A percentile compares a stretch with the other conserved stretches of the same genome.
These are phyloP conservation scores for Daboia siamensis DNA, from an alignment of 2,113 vertebrate species.

Conservation along the genomic window DNA sequence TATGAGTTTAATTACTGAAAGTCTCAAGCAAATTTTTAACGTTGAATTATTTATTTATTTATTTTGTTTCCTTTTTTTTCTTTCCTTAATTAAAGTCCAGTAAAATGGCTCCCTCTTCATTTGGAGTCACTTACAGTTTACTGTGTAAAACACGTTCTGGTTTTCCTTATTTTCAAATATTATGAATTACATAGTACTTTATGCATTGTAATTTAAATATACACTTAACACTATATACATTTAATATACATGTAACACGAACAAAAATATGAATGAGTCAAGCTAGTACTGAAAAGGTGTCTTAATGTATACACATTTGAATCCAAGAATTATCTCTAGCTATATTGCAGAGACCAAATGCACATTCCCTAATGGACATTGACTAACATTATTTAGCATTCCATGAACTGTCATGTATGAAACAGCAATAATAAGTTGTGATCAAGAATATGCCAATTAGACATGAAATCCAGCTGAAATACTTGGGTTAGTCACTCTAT, in stretches of 20 bases:
- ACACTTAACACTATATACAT: background rate
- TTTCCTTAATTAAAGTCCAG: background rate
- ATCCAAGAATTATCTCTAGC: background rate
- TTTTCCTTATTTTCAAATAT: background rate
- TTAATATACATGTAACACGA: background rate
- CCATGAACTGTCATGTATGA: background rate
- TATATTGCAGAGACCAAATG: background rate
- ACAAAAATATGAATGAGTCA: background rate
- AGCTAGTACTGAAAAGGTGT: background rate
- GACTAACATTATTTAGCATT: background rate
- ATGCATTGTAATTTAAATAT: background rate
- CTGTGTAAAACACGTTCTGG: background rate
- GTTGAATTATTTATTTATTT: background rate
- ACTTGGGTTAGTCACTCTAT: background rate
- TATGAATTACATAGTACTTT: background rate
- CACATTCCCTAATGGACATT: background rate
- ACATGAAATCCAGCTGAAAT: background rate
- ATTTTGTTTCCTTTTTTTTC: background rate
- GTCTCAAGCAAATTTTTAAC: background rate
- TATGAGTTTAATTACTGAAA: background rate
- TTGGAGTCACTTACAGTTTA: background rate
- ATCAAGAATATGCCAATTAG: background rate
- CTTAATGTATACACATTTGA: background rate
- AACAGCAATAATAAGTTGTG: background rate
- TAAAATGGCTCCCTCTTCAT: background rate